These are phyloP conservation scores for Xestobium rufovillosum DNA, from an alignment of 2,888 invertebrate genomes.

Conservation along the genomic window DNA sequence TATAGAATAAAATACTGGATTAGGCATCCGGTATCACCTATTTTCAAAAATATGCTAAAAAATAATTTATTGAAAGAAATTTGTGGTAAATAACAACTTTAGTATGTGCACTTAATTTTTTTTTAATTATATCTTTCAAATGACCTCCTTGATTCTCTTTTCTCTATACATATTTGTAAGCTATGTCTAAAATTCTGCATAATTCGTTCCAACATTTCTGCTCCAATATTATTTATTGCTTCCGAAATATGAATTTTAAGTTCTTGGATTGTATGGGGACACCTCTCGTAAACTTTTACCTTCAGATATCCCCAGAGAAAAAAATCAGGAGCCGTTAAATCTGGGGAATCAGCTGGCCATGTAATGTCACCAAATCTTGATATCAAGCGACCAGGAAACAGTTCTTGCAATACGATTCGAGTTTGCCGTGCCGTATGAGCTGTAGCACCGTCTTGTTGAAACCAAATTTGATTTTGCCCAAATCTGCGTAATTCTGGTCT, in stretches of 20 bases:
- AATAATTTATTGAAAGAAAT: too few relatives aligned
- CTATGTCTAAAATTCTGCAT: slow-evolving; percentile 1
- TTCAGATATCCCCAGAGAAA: slow-evolving; percentile 1
- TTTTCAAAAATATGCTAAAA: too few relatives aligned
- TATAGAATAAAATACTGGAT: too few relatives aligned
- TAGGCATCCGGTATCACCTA: too few relatives aligned
- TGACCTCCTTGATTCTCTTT: too few relatives aligned
- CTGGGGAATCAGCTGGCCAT: background rate
- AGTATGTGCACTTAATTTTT: too few relatives aligned
- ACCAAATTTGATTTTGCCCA: too few relatives aligned
- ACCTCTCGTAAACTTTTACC: too few relatives aligned
- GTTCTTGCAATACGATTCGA: background rate
- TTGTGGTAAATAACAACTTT: too few relatives aligned
- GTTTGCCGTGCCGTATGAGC: background rate
- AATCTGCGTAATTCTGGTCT: slow-evolving; percentile 2
- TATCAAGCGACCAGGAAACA: background rate
- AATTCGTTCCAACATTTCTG: background rate
- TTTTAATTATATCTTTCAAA: too few relatives aligned
- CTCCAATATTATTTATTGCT: background rate
- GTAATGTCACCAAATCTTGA: background rate
- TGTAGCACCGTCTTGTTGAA: slow-evolving; percentile 1
- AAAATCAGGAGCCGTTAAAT: slow-evolving; percentile 1
- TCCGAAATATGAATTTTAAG: background rate
- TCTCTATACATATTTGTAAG: background rate
- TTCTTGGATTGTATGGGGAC: background rate